Base-by-base conservation (phyloP, 2,113 vertebrate species). In the Sapajus apella region DNA sequence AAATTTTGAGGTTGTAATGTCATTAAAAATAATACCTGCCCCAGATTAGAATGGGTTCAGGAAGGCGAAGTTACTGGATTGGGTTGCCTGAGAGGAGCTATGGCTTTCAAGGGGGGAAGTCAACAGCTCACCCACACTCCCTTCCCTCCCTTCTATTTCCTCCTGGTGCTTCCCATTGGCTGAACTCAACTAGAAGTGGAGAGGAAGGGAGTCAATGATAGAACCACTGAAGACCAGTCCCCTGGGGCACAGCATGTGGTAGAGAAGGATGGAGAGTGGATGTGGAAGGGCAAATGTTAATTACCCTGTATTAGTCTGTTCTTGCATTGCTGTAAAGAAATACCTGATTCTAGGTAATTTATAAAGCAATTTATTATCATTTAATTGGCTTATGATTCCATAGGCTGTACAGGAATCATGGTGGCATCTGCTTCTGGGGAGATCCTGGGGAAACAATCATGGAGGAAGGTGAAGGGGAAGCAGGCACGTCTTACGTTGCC, bases 191-290 rank as follows among this genome's bases (percentile, higher is more conserved):
- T 80, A 14, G 32, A 37, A 43, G 9, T 52, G 10, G 50, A 58
- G 50, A 72, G 32, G 21, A 88, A 95, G 23, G 30, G 37, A 66
- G 32, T 50, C 25, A 10, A 27, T 45, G 55, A 32, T 2, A 23
- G 45, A 8, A 4, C 12, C 10, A 8, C 30, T 16, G 10, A 87
- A 45, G 23, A 55, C 6, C 40, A 87, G 84, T 13, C 11, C 47
- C 11, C 25, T 0, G 8, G 45, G n/a, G 18, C 32, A 17, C 9
- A 30, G 45, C 7, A 3, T 37, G 1, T 8, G 32, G 64, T 73
- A 21, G 16, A 13, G 47, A 68, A 88, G 61, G 8, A 17, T 17
- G 25, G 56, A 45, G 21, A 23, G 18, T 9, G 2, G 12, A 16
- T 61, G 16, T 16, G 6, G 21, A 43, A 17, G 25, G 72, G 52